Evolutionary conservation across 2,888 invertebrate genomes (phyloP), one percentile per base, ranked within the genome.

Genomic region (Hyppa rectilinea): DNA sequence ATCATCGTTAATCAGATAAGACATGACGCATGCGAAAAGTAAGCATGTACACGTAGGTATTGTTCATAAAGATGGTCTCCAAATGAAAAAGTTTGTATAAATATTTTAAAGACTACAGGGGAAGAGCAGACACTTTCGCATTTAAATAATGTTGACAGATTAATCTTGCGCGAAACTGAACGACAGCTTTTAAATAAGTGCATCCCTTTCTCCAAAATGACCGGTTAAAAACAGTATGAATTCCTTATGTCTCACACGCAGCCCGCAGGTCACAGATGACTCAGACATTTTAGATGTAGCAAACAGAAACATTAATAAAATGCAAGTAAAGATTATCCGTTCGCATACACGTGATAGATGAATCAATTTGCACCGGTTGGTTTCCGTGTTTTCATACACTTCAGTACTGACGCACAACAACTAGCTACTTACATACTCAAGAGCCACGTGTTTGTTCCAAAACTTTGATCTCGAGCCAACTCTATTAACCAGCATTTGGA

Each of bases 401-500:
- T 69, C 73, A 74, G 78, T 66, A 80, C 68, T 83, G 76, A 79
- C 75, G 77, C 73, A 73, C 53, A 69, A 64, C 50, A 71, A 67
- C 55, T 59, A 59, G 17, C n/a, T 59, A 49, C 59, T 47, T 55
- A 71, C 52, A 62, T 77, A 86, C 77, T 85, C 83, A 81, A 87
- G 83, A 80, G 85, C 83, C 82, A 80, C 77, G 79, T 86, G 83
- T 85, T 87, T 75, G 70, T 76, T 70, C 61, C 68, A 75, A 85
- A 79, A 75, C 68, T 82, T 87, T 89, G 87, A 86, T 87, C 82
- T 78, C 71, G 83, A 84, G 89, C 89, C 88, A 90, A 89, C 55
- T 74, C 40, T 76, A 73, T 74, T 71, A 63, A 34, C 29, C 40
- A 67, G 67, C 55, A 76, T 83, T 77, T 66, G 29, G 45, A 75